Evolutionary conservation across 2,113 vertebrate genomes (phyloP).

Genomic region (Rhipidura dahli): DNA sequence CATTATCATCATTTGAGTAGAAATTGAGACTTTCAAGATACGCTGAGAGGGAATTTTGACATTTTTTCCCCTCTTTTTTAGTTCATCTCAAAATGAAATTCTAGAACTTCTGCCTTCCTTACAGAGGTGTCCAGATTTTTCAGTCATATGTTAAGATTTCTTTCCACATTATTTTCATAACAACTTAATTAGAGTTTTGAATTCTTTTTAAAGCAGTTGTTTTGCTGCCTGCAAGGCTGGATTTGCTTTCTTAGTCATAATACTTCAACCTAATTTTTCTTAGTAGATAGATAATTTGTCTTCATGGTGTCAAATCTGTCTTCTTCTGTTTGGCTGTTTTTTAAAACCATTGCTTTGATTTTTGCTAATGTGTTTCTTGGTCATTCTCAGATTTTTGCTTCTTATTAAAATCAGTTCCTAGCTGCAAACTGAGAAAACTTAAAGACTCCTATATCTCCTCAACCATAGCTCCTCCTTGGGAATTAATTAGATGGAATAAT

Average conservation of each 20-base stretch:
- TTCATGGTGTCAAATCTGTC: not conserved
- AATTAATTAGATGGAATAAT: conserved; percentile 5
- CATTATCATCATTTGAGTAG: not conserved
- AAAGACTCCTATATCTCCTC: not conserved
- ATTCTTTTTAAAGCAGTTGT: not conserved
- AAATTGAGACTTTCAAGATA: not conserved
- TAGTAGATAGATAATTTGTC: not conserved
- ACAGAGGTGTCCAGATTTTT: not conserved
- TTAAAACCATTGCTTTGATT: not conserved
- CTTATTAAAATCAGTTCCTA: not conserved
- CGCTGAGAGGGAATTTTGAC: not conserved
- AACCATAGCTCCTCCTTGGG: not conserved
- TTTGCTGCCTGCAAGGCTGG: not conserved
- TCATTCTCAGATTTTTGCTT: not conserved
- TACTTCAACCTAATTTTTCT: not conserved
- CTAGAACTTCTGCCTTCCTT: not conserved
- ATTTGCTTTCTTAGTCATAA: not conserved
- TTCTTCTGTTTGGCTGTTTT: not conserved
- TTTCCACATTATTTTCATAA: not conserved
- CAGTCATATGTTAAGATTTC: not conserved
- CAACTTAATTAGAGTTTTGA: not conserved
- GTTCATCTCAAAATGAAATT: not conserved
- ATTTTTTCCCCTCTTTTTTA: not conserved
- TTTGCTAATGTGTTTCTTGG: not conserved
- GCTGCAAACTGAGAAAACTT: not conserved